A percentile compares a stretch with the other conserved stretches of the same genome.
phyloP scores from a whole-genome alignment of 2,888 invertebrate genomes.

The Eulithis testata region DNA sequence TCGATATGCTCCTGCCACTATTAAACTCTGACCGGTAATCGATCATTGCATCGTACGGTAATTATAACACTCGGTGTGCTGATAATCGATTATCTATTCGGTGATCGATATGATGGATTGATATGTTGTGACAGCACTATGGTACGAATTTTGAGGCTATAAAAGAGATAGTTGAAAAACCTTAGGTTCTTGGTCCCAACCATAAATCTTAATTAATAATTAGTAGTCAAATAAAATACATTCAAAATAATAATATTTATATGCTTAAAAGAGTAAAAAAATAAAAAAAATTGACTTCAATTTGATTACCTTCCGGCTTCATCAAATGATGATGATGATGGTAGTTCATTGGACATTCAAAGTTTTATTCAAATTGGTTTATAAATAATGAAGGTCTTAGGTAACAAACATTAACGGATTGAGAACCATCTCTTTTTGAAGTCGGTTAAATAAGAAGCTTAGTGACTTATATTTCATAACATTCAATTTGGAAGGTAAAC shows the following conservation, averaged over 20 bases:
- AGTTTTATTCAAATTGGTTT: no score
- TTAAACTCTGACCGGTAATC: conserved; percentile 34
- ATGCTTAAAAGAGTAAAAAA: no score
- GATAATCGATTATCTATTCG: conserved; percentile 33
- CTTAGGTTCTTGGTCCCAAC: not conserved
- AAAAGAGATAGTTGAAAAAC: conserved; percentile 3
- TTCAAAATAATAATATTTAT: no score
- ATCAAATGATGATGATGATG: no score
- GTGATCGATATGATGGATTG: conserved; percentile 38
- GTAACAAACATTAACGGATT: no score
- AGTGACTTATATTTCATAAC: not conserved
- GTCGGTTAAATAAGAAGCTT: not conserved
- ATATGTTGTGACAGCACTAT: conserved; percentile 41
- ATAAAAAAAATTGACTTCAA: no score
- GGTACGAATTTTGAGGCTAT: conserved; percentile 20
- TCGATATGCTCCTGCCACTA: conserved; percentile 34
- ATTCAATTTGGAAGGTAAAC: conserved; percentile 7
- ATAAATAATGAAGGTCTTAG: no score
- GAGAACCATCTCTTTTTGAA: no score
- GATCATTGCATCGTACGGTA: conserved; percentile 42
- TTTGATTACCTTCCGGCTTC: no score
- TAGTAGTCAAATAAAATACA: no score
- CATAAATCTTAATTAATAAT: not conserved
- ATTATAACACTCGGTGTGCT: conserved; percentile 42
- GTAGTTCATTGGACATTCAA: no score